Percentiles rank a stretch among this genome's conserved stretches.
Evolutionary conservation across 2,113 vertebrate species (phyloP).

Genomic region (Chloebia gouldiae): DNA sequence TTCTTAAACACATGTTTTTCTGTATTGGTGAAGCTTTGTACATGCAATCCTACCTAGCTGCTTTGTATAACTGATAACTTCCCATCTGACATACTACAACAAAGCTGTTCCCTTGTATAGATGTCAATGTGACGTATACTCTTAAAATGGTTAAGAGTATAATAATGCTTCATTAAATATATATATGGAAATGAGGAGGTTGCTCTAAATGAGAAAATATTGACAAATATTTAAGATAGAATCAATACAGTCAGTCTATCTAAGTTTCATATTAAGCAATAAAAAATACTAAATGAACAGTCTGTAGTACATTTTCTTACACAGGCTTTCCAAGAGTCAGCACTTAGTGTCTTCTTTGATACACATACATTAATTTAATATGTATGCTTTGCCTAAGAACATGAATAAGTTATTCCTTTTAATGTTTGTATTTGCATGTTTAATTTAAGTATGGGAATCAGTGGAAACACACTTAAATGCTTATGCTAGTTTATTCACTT

Average conservation of each 20-base stretch:
- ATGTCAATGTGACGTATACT: neutral
- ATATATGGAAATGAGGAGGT: neutral
- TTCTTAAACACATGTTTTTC: neutral
- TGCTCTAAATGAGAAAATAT: neutral
- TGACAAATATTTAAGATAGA: conserved; percentile 29
- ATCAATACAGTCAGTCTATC: neutral
- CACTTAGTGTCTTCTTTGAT: conserved; percentile 53
- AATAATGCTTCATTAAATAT: conserved; percentile 25
- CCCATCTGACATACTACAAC: neutral
- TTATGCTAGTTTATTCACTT: conserved; percentile 43
- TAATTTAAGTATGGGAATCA: conserved; percentile 62
- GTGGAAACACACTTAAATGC: conserved; percentile 22
- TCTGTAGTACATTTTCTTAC: conserved; percentile 20
- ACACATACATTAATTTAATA: conserved; percentile 35
- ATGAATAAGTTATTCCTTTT: conserved; percentile 64
- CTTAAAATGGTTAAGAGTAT: neutral
- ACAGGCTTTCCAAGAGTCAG: conserved; percentile 48
- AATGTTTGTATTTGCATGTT: conserved; percentile 62
- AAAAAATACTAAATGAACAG: conserved; percentile 25
- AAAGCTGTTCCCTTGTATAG: neutral
- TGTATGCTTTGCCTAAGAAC: conserved; percentile 53
- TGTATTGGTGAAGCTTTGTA: neutral
- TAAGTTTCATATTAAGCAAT: conserved; percentile 30
- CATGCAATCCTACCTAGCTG: neutral
- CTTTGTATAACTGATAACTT: neutral